These are phyloP conservation scores for Chitala chitala DNA, from an alignment of 2,113 vertebrate genomes.

Conservation along the genomic window DNA sequence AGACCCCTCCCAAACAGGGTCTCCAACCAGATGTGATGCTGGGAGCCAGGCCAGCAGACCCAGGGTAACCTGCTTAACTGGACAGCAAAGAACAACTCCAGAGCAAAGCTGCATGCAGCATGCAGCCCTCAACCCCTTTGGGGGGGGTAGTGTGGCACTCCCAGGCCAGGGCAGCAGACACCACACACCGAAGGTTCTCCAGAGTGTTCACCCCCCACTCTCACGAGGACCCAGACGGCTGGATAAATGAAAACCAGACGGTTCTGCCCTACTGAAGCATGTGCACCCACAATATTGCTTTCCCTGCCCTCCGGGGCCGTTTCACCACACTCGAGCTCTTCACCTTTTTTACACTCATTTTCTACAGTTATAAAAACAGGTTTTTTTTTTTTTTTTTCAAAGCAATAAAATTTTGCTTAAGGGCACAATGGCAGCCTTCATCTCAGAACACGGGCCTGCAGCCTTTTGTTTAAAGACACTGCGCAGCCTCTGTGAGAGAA, in stretches of 20 bases:
- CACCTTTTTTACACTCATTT: background rate
- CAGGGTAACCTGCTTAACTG: too few species aligned
- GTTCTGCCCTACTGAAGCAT: conserved; percentile 25
- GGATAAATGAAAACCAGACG: conserved; percentile 42
- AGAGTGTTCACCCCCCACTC: conserved; percentile 48
- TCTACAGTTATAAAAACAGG: background rate
- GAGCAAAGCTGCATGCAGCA: background rate
- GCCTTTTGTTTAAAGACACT: too few species aligned
- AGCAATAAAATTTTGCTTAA: too few species aligned
- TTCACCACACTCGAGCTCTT: background rate
- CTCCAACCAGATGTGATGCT: too few species aligned
- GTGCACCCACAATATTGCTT: background rate
- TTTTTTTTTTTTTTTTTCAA: too few species aligned
- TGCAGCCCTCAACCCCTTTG: background rate
- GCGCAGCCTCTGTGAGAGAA: too few species aligned
- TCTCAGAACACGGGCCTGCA: too few species aligned
- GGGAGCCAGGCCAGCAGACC: too few species aligned
- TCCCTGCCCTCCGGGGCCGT: background rate
- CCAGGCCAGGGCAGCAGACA: conserved; percentile 28
- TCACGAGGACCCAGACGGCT: conserved; percentile 28
- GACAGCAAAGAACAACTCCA: too few species aligned
- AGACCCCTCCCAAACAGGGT: too few species aligned
- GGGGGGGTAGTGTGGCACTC: conserved; percentile 19
- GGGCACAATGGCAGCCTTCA: too few species aligned
- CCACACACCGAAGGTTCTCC: conserved; percentile 61